Evolutionary conservation across 2,113 vertebrate species (phyloP).

Genomic region (Oostethus manadensis): DNA sequence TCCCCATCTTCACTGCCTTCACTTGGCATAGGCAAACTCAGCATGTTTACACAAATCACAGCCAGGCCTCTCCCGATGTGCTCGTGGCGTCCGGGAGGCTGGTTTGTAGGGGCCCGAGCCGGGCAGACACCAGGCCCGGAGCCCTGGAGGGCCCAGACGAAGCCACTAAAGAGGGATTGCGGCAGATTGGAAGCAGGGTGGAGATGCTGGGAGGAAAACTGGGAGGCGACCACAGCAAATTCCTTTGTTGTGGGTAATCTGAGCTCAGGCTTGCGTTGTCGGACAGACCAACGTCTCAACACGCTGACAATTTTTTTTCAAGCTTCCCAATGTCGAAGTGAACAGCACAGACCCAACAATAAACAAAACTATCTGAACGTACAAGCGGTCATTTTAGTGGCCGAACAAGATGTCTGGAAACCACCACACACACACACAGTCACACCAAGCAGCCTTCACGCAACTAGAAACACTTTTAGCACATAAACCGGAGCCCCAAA

Average conservation of each 20-base stretch:
- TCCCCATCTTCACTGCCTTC: not conserved
- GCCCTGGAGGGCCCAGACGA: too few species aligned
- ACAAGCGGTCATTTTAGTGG: not conserved
- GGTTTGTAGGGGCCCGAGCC: not conserved
- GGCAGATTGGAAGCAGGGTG: not conserved
- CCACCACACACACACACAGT: not conserved
- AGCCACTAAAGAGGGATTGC: too few species aligned
- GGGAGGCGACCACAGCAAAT: slow-evolving; percentile 55
- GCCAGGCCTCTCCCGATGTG: not conserved
- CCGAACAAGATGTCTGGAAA: not conserved
- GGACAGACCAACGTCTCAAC: slow-evolving; percentile 18
- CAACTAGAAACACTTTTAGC: not conserved
- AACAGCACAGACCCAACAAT: too few species aligned
- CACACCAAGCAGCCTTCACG: too few species aligned
- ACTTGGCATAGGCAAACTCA: not conserved
- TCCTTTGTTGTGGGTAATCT: slow-evolving; percentile 70
- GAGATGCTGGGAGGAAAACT: slow-evolving; percentile 2
- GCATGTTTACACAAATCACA: not conserved
- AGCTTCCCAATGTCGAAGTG: too few species aligned
- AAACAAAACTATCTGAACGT: not conserved
- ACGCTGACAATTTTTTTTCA: too few species aligned
- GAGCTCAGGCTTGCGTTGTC: slow-evolving; percentile 35
- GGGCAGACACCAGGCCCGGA: too few species aligned
- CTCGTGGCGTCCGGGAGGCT: slow-evolving; percentile 1
- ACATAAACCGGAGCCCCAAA: too few species aligned